Conservation (phyloP, 2,888 invertebrate species). For the Lottia scabra region DNA sequence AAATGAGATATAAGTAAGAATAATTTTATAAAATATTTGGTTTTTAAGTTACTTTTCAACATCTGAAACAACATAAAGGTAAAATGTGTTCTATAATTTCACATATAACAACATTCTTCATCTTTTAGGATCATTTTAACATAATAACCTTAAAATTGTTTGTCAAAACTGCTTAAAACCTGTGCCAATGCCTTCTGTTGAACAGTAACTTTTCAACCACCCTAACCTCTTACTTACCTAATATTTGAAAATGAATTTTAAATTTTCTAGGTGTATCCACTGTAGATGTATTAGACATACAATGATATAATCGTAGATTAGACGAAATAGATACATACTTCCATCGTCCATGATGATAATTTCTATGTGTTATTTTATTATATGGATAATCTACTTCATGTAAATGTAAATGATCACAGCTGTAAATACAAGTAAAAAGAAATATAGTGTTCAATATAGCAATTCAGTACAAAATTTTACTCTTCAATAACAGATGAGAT, state of each 20-base stretch:
- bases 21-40: no score
- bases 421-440: conserved; percentile 20
- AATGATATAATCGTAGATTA: conserved; percentile 51
- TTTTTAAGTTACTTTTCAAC: no score
- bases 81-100: no score
- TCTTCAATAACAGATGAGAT: not conserved
- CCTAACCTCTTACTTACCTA: no score
- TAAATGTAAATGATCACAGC: conserved; percentile 58
- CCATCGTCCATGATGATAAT: conserved; percentile 43
- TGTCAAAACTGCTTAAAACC: no score
- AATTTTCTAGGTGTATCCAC: conserved; percentile 43
- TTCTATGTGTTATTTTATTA: conserved; percentile 43
- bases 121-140: no score
- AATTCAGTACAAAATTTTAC: not conserved
- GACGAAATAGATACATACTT: conserved; percentile 53
- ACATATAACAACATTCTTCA: no score
- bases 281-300: conserved; percentile 47
- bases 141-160: no score
- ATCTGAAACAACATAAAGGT: no score
- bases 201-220: no score
- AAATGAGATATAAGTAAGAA: no score
- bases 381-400: conserved; percentile 58
- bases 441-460: not conserved
- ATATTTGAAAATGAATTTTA: conserved; percentile 44
- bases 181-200: no score